These are phyloP conservation scores for Agapornis roseicollis DNA, from an alignment of 2,113 vertebrate species.

Conservation along the genomic window DNA sequence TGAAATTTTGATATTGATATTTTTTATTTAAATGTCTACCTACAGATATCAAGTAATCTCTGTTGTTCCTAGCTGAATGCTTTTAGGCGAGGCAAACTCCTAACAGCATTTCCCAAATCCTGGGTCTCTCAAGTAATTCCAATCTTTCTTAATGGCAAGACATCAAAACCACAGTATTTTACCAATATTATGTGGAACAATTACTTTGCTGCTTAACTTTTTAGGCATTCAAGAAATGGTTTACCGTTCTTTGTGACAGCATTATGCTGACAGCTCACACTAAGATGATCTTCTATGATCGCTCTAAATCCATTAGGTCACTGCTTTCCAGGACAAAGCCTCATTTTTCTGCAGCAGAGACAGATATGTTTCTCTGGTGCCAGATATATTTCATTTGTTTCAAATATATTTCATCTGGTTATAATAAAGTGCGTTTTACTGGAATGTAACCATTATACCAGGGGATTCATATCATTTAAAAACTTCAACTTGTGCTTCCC, in stretches of 20 bases:
- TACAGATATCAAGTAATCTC: neutral
- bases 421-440: constrained; percentile 50
- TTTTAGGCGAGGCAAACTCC: neutral
- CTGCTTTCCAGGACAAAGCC: constrained; percentile 14
- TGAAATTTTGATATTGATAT: no score
- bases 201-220: neutral
- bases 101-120: neutral
- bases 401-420: constrained; percentile 47
- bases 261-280: neutral
- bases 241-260: neutral
- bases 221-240: neutral
- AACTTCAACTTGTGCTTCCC: constrained; percentile 39
- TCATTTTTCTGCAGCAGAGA: constrained; percentile 31
- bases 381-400: constrained; percentile 45
- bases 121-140: neutral
- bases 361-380: constrained; percentile 9
- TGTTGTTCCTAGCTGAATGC: neutral
- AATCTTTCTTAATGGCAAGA: neutral
- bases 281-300: neutral
- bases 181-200: neutral
- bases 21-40: neutral
- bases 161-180: neutral
- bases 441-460: constrained; percentile 38
- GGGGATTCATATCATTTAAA: constrained; percentile 37
- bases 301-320: constrained; percentile 8